A percentile compares a stretch with the other conserved stretches of the same genome.
Conservation (phyloP, 92 coral and sea anemone genomes). For the Zoanthus sansibaricus region DNA sequence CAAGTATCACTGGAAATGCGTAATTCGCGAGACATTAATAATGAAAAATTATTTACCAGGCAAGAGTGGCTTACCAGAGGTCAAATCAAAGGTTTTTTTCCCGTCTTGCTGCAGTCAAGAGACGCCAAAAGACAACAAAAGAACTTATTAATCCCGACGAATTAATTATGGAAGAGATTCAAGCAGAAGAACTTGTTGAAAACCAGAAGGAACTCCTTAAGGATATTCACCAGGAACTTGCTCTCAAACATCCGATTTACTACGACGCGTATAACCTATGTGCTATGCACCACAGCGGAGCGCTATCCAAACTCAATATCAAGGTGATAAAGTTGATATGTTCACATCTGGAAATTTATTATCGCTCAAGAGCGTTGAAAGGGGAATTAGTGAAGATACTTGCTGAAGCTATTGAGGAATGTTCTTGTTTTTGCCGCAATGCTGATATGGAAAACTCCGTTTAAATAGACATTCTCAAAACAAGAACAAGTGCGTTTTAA, state of each 20-base stretch:
- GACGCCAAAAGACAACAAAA: neutral
- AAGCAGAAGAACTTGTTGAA: neutral
- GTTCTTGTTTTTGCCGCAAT: constrained; percentile 15
- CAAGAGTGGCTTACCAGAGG: constrained; percentile 62
- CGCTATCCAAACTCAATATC: constrained; percentile 22
- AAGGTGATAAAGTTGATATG: constrained; percentile 50
- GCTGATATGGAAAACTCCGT: too few relatives aligned
- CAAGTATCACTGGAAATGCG: constrained; percentile 74
- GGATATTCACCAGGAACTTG: constrained; percentile 38
- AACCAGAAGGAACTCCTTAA: constrained; percentile 1
- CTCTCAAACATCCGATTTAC: constrained; percentile 55
- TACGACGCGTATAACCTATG: constrained; percentile 67
- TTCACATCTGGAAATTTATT: constrained; percentile 40
- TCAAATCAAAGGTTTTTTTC: constrained; percentile 60
- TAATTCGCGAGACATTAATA: constrained; percentile 47
- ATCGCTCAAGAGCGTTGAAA: constrained; percentile 5
- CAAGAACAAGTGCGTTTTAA: too few relatives aligned
- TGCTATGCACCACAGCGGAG: constrained; percentile 40
- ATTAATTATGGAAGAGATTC: neutral
- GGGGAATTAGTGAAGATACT: constrained; percentile 5
- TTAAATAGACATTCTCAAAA: too few relatives aligned
- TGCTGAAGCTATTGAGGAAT: constrained; percentile 23
- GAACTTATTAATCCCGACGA: neutral
- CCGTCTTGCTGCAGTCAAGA: constrained; percentile 57
- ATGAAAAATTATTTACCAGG: constrained; percentile 31